phyloP scores from a whole-genome alignment of 2,797 vertebrate genomes.

The Liasis olivaceus region DNA sequence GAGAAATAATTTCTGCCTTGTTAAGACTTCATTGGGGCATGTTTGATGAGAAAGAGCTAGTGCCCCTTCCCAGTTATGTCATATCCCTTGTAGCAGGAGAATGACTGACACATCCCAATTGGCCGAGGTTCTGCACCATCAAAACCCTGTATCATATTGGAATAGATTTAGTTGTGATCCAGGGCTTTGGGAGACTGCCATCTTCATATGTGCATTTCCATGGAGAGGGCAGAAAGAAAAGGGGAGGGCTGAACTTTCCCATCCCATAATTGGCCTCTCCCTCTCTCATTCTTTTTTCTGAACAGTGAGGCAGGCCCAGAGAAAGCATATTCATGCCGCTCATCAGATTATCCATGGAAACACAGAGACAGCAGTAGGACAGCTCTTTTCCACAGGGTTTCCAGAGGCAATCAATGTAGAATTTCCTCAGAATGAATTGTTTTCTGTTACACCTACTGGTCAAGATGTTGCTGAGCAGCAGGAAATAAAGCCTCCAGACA shows the following conservation, averaged over 20 bases:
- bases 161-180: neutral
- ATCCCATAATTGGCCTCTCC: neutral
- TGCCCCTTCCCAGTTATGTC: neutral
- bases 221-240: neutral
- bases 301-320: slow-evolving; percentile 85
- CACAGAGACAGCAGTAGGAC: slow-evolving; percentile 46
- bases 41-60: neutral
- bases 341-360: slow-evolving; percentile 77
- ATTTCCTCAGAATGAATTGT: neutral
- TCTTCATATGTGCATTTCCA: neutral
- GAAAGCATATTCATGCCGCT: slow-evolving; percentile 84
- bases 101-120: neutral
- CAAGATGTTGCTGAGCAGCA: slow-evolving; percentile 11
- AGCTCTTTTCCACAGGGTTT: neutral
- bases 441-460: neutral
- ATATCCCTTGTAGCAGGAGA: neutral
- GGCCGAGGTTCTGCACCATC: neutral
- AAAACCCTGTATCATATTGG: neutral
- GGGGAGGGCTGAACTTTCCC: too few relatives aligned
- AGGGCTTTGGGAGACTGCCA: neutral
- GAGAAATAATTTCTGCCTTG: neutral
- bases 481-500: neutral
- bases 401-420: neutral
- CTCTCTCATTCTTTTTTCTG: slow-evolving; percentile 45
- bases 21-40: neutral